Percentiles rank a stretch among this genome's conserved stretches.
Conservation (phyloP, 1,140 invertebrate genomes). For the Metaphire vulgaris region DNA sequence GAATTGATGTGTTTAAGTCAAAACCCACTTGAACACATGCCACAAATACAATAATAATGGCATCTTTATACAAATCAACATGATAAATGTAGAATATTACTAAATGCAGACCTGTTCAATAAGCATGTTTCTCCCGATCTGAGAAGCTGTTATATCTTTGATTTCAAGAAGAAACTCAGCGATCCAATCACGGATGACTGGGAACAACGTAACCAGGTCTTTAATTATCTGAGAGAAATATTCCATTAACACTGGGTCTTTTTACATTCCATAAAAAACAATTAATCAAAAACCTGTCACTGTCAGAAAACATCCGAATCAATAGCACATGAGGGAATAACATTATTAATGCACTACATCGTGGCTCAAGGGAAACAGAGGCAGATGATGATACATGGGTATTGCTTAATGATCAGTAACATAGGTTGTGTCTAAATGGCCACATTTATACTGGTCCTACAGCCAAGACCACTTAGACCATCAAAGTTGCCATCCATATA, state of each 20-base stretch:
- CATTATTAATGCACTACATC: too few species aligned
- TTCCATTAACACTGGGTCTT: neutral
- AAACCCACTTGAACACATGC: too few species aligned
- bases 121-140: conserved; percentile 47
- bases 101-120: conserved; percentile 35
- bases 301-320: neutral
- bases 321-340: too few species aligned
- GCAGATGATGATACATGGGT: too few species aligned
- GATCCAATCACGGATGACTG: conserved; percentile 43
- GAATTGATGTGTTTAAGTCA: too few species aligned
- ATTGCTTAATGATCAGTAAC: too few species aligned
- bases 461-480: too few species aligned
- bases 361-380: too few species aligned
- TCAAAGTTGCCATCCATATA: too few species aligned
- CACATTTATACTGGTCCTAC: too few species aligned
- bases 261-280: neutral
- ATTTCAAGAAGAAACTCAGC: conserved; percentile 43
- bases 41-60: neutral
- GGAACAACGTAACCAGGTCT: conserved; percentile 22
- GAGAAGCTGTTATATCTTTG: conserved; percentile 46
- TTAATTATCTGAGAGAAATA: conserved; percentile 16
- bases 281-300: neutral
- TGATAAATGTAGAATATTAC: neutral
- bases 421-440: too few species aligned
- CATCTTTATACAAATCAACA: neutral